A percentile compares a stretch with the other conserved stretches of the same genome.
Evolutionary conservation across 2,797 vertebrate genomes (phyloP).

Genomic region (Poecilia picta): DNA sequence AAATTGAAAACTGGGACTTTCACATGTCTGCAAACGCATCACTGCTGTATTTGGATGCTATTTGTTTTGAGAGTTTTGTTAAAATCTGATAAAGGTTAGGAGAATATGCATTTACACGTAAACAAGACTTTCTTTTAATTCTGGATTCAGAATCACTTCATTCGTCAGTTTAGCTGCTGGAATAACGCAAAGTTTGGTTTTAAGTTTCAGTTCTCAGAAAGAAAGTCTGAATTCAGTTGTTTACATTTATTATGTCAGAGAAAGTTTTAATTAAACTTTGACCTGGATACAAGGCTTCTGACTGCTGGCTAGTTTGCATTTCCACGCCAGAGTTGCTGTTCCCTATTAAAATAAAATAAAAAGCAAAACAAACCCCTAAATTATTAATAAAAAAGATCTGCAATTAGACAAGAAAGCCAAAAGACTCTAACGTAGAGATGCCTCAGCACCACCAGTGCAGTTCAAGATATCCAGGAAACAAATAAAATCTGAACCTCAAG

Average conservation of each 20-base stretch:
- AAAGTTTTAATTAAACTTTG: background rate
- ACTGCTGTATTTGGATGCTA: background rate
- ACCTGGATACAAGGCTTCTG: background rate
- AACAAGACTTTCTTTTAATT: background rate
- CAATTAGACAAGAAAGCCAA: background rate
- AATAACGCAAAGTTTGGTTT: background rate
- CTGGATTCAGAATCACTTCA: background rate
- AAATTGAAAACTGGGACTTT: background rate
- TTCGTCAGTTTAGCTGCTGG: background rate
- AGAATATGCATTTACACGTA: background rate
- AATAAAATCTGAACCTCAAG: background rate
- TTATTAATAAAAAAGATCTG: background rate
- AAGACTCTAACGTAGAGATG: background rate
- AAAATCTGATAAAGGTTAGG: background rate
- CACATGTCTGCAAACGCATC: background rate
- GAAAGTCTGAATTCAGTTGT: background rate
- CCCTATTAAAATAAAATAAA: background rate
- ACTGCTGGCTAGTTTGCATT: background rate
- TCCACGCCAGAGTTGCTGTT: background rate
- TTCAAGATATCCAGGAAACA: background rate
- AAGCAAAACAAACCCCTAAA: background rate
- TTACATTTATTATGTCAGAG: background rate
- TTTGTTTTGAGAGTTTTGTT: background rate
- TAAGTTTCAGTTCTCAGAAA: background rate
- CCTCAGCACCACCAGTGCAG: background rate